Conservation (phyloP, 1,140 invertebrate species). For the Leptoteleia sp. region DNA sequence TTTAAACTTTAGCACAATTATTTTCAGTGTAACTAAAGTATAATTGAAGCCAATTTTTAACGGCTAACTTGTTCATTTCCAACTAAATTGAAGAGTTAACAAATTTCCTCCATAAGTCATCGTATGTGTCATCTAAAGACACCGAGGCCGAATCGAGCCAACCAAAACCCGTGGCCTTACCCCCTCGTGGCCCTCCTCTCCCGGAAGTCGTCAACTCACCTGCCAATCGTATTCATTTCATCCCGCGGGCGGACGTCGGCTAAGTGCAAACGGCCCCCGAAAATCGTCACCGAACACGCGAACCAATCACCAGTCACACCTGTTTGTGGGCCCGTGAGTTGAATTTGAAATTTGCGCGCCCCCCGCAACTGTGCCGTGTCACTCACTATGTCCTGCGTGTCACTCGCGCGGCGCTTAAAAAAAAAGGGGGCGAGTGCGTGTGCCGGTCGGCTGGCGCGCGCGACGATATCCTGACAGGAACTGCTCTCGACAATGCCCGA, state of each 20-base stretch:
- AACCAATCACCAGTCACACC: constrained; percentile 51
- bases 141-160: too few relatives aligned
- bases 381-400: too few relatives aligned
- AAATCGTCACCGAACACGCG: constrained; percentile 45
- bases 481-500: constrained; percentile 68
- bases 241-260: constrained; percentile 70
- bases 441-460: constrained; percentile 59
- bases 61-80: too few relatives aligned
- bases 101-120: too few relatives aligned
- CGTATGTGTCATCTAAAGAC: too few relatives aligned
- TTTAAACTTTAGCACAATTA: too few relatives aligned
- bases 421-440: constrained; percentile 43
- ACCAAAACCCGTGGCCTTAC: too few relatives aligned
- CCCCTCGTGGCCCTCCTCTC: too few relatives aligned
- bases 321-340: constrained; percentile 1
- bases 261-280: constrained; percentile 60
- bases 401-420: constrained; percentile 20
- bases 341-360: constrained; percentile 22
- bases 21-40: too few relatives aligned
- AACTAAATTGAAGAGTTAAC: too few relatives aligned
- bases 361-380: constrained; percentile 18
- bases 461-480: constrained; percentile 70
- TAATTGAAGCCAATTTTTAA: too few relatives aligned
- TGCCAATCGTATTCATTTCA: constrained; percentile 80
- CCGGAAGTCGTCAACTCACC: too few relatives aligned